These are phyloP conservation scores for Meandrina meandrites DNA, from an alignment of 92 coral and sea anemone species.

Conservation along the genomic window DNA sequence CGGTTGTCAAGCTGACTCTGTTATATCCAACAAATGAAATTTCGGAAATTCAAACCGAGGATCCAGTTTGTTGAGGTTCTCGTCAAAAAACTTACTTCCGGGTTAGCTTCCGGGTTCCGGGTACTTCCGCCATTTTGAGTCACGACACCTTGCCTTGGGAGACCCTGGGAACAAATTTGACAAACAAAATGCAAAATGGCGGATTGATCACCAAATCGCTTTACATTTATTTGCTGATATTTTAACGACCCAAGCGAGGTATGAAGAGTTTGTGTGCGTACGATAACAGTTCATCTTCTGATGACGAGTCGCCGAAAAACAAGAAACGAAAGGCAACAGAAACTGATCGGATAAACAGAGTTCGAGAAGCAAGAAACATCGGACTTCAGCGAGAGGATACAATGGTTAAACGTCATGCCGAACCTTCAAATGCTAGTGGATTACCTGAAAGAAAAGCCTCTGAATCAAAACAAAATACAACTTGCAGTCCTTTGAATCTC, in stretches of 20 bases:
- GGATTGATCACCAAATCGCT: no score
- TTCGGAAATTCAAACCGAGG: not conserved
- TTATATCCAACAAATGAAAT: not conserved
- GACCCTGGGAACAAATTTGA: not conserved
- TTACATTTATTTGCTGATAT: no score
- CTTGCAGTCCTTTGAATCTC: not conserved
- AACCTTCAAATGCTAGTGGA: not conserved
- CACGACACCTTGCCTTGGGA: not conserved
- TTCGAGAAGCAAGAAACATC: not conserved
- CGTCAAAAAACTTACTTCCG: not conserved
- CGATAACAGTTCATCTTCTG: slow-evolving; percentile 21
- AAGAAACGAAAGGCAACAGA: slow-evolving; percentile 24
- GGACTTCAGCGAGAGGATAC: not conserved
- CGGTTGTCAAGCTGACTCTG: no score
- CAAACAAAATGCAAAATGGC: no score
- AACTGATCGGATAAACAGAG: not conserved
- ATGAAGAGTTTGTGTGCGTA: slow-evolving; percentile 29
- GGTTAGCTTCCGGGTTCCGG: no score
- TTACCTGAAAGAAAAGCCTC: not conserved
- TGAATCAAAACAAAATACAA: not conserved
- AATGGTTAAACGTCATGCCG: not conserved
- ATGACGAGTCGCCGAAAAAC: not conserved
- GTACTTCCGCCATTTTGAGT: not conserved
- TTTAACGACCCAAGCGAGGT: not conserved
- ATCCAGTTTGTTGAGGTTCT: not conserved